Evolutionary conservation across 2,888 invertebrate species (phyloP), one percentile per base, ranked within the genome.

Genomic region (Pocota personata): DNA sequence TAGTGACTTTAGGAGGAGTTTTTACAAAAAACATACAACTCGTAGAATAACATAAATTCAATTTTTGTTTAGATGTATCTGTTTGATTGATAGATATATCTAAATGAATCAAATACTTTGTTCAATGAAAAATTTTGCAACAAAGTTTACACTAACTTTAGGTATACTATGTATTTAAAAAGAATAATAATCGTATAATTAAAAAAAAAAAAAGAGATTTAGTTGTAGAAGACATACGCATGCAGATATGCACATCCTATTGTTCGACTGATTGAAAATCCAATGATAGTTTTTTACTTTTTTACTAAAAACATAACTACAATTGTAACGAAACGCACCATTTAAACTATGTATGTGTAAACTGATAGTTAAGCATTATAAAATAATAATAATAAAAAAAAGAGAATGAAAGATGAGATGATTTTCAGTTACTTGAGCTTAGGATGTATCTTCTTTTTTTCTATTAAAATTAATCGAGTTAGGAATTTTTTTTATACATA

Each of bases 191-290:
- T 66, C 50, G 50, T 37, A 62, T 57, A 46, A 58, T 32, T 19
- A 35, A 40, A 57, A 37, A 14, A 3, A 64, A 52, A 46, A 37
- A 55, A 37, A 14, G 24, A 79, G 32, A 83, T 62, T 48, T 62
- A 69, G 52, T 67, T 76, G 46, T 75, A 75, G 55, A 57, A 57
- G 46, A 75, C 76, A 24, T 80, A 80, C 64, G 60, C 69, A 82
- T 64, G 40, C 60, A 67, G 55, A 35, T 24, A 14, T 75, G 58
- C 69, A 66, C 86, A 86, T 86, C 82, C 91, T 91, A 91, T 89
- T 91, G 92, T 92, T 92, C 91, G 92, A 92, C 90, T 90, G 91
- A 90, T 90, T 91, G 92, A 92, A 92, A 90, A 87, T 82, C 82
- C 76, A 82, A 60, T 75, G 82, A 87, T 82, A 83, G 64, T 77